Percentiles rank a stretch among this genome's conserved stretches.
These are phyloP conservation scores for Hofmannophila pseudospretella DNA, from an alignment of 2,888 invertebrate species.

Conservation along the genomic window DNA sequence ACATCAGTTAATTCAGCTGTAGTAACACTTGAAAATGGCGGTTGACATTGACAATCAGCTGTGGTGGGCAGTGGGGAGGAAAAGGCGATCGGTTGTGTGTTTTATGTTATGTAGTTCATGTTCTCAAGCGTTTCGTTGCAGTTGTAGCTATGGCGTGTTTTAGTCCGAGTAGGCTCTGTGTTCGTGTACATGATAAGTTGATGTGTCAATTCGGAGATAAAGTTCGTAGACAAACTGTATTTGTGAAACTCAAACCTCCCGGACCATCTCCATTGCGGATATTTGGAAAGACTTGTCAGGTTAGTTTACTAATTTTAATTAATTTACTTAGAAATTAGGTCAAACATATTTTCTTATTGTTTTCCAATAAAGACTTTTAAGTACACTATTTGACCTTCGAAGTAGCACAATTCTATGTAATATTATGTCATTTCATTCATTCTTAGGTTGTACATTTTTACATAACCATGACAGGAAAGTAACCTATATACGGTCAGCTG, in stretches of 20 bases:
- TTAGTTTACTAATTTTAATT: slow-evolving; percentile 34
- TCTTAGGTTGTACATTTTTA: slow-evolving; percentile 35
- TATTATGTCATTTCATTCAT: slow-evolving; percentile 24
- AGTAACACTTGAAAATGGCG: slow-evolving; percentile 43
- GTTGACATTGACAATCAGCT: slow-evolving; percentile 72
- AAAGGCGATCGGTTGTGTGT: slow-evolving; percentile 62
- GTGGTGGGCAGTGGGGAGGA: slow-evolving; percentile 72
- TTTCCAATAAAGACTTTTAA: neutral
- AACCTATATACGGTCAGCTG: slow-evolving; percentile 48
- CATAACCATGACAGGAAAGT: slow-evolving; percentile 40
- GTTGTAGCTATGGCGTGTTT: slow-evolving; percentile 90
- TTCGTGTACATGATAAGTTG: slow-evolving; percentile 87
- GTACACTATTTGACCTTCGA: slow-evolving; percentile 4
- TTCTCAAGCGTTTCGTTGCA: slow-evolving; percentile 81
- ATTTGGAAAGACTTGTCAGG: slow-evolving; percentile 75
- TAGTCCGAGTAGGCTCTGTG: slow-evolving; percentile 89
- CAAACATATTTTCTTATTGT: neutral
- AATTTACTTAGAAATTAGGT: slow-evolving; percentile 7
- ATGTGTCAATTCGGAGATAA: slow-evolving; percentile 87
- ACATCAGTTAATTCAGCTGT: neutral
- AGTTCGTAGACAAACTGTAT: slow-evolving; percentile 82
- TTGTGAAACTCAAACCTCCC: slow-evolving; percentile 83
- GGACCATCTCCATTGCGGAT: slow-evolving; percentile 78
- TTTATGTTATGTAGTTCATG: slow-evolving; percentile 71
- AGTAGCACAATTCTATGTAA: neutral